Percentiles rank a stretch among this genome's conserved stretches.
Evolutionary conservation across 2,888 invertebrate genomes (phyloP).

Genomic region (Salpingus planirostris): DNA sequence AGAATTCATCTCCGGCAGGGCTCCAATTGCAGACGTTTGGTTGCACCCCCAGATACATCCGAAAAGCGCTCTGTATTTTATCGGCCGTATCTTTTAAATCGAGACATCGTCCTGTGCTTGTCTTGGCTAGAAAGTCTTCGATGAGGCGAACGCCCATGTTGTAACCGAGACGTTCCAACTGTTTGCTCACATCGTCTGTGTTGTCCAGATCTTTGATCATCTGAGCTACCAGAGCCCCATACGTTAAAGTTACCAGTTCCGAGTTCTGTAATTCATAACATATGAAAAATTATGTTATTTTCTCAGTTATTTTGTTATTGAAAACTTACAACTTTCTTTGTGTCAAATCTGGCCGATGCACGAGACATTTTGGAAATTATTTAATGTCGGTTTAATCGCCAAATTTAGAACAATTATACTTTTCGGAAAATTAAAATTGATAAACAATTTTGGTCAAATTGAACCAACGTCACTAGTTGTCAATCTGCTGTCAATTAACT

Average conservation of each 20-base stretch:
- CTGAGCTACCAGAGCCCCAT: conserved; percentile 95
- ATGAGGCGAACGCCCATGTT: conserved; percentile 97
- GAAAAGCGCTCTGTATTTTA: conserved; percentile 75
- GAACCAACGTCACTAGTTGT: no score
- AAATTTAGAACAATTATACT: no score
- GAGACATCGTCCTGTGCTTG: conserved; percentile 79
- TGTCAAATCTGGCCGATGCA: conserved; percentile 60
- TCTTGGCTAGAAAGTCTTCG: conserved; percentile 94
- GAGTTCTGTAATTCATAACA: conserved; percentile 62
- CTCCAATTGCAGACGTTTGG: conserved; percentile 95
- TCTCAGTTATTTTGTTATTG: conserved; percentile 2
- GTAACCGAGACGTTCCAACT: conserved; percentile 90
- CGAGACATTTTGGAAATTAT: conserved; percentile 65
- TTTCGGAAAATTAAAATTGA: no score
- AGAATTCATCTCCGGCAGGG: conserved; percentile 91
- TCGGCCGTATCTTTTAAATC: conserved; percentile 97
- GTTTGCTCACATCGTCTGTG: conserved; percentile 95
- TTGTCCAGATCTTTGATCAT: conserved; percentile 94
- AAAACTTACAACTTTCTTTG: conserved; percentile 66
- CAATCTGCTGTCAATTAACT: no score
- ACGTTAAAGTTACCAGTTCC: conserved; percentile 93
- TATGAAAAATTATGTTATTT: conserved; percentile 1
- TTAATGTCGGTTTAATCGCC: no score
- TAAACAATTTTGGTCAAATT: no score
- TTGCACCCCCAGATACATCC: conserved; percentile 83